Evolutionary conservation across 2,888 invertebrate species (phyloP), one percentile per base, ranked within the genome.

Genomic region (Stegophylla sp.): DNA sequence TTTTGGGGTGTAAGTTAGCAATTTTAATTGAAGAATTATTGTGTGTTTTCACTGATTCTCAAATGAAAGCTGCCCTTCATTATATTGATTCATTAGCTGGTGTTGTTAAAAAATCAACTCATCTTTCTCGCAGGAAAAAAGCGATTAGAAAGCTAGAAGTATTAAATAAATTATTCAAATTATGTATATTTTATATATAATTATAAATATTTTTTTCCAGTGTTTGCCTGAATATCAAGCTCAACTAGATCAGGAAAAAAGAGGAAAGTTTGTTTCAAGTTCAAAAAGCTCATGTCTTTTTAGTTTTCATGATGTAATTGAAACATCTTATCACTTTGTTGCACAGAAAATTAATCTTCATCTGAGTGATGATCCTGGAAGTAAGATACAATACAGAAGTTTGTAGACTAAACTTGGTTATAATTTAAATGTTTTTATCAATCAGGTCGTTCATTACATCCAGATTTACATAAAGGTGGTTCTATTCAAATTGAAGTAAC

Each of bases 11-110:
- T 41, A 91, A 96, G 76, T 89, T 99, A 83, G 94, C 95, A 81
- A 89, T 98, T 76, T 94, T 98, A 84, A 90, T 99, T 84, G 98
- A 99, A 87, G 97, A 98, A 86, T 89, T 99, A 69, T 89, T 98
- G 45, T 99, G 98, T 98, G 97, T 98, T 61, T 88, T 98, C 82
- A 98, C 98, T 0, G 97, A 97, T 87, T 95, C 97, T 0, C 98
- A 98, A 87, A 88, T 98, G 59, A 93, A 97, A 85, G 97, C 98
- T 17, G 97, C 96, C 72, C 88, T 97, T 43, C 93, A 94, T 85
- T 94, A 97, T 87, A 91, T 95, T 63, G 93, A 94, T 85, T 94
- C 96, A 1, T 88, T 96, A 61, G 91, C 93, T 66, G 92, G 92
- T 43, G 89, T 97, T 0, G 93, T 97, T 63, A 92, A 93, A 84